Conservation (phyloP, 2,797 vertebrate species). For the Centropyge bicolor region DNA sequence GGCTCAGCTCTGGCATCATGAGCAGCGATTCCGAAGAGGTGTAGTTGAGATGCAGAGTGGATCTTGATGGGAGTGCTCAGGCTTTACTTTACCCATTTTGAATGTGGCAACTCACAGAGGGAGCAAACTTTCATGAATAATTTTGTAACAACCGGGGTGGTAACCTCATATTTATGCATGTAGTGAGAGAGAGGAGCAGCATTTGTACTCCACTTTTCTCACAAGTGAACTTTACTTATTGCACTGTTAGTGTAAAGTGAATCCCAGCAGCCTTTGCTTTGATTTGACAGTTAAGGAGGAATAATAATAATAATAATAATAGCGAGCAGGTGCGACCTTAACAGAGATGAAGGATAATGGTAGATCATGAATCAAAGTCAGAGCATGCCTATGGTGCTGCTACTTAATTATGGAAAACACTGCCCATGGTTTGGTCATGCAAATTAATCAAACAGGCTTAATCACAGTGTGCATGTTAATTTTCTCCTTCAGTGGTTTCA, state of each 20-base stretch:
- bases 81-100: not conserved
- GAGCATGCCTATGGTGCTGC: slow-evolving; percentile 27
- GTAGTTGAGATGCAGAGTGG: slow-evolving; percentile 16
- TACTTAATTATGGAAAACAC: slow-evolving; percentile 25
- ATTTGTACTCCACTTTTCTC: slow-evolving; percentile 11
- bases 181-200: not conserved
- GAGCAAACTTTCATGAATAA: slow-evolving; percentile 38
- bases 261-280: slow-evolving; percentile 2
- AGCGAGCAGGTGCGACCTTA: slow-evolving; percentile 10
- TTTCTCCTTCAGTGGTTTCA: slow-evolving; percentile 38
- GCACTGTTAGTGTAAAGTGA: not conserved
- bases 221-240: slow-evolving; percentile 1
- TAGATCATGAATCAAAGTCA: slow-evolving; percentile 32
- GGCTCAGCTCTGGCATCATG: slow-evolving; percentile 20
- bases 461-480: slow-evolving; percentile 47
- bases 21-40: slow-evolving; percentile 15
- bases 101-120: not conserved
- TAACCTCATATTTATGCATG: slow-evolving; percentile 26
- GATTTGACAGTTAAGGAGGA: not conserved
- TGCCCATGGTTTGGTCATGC: slow-evolving; percentile 22
- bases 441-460: slow-evolving; percentile 42
- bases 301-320: not conserved
- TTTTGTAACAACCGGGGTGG: slow-evolving; percentile 1
- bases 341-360: slow-evolving; percentile 8
- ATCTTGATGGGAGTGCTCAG: slow-evolving; percentile 3